Base-by-base conservation (phyloP, 2,797 vertebrate species). In the Acanthopagrus latus region DNA sequence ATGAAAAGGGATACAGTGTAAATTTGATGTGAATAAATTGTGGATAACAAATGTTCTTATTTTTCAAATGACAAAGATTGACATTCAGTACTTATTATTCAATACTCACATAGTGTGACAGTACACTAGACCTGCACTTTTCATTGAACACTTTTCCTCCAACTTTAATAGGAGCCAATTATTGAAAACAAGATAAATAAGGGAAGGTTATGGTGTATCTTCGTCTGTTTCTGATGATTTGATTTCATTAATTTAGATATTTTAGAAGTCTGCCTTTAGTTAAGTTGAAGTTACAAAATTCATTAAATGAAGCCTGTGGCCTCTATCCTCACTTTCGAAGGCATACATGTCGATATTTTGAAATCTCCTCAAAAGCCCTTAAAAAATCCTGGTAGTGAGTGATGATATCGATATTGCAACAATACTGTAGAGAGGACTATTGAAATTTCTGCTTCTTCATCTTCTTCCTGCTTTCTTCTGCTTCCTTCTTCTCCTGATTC, bases 231-330 rank as follows among this genome's bases (percentile, higher is more conserved):
- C 11, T 20, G 0, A 5, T 21, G 3, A 38, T 9, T 27, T 27
- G 8, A 46, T n/a, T 33, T 25, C 11, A 25, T 6, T 29, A 5
- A 12, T 46, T 67, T 43, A 13, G 8, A 58, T 71, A 29, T 64
- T 25, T 13, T 21, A 21, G 21, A 25, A 59, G 14, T 10, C 9
- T 64, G 50, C 16, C 48, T 55, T 50, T n/a, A 48, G 17, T 50
- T 70, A n/a, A 67, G 18, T 50, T 50, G 56, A 67, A 44, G 3
- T 60, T 46, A 58, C 18, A 74, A 71, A 52, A 70, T 74, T 50
- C 17, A 21, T 58, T 51, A 66, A 64, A 59, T 68, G 16, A 72
- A 63, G 23, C 54, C 6, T 2, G 33, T 59, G 41, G 17, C 47
- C 47, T 73, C 12, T 66, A 50, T 65, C 64, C 20, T 62, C 23